Evolutionary conservation across 2,797 vertebrate genomes (phyloP), one percentile per base, ranked within the genome.

Genomic region (Alca torda): DNA sequence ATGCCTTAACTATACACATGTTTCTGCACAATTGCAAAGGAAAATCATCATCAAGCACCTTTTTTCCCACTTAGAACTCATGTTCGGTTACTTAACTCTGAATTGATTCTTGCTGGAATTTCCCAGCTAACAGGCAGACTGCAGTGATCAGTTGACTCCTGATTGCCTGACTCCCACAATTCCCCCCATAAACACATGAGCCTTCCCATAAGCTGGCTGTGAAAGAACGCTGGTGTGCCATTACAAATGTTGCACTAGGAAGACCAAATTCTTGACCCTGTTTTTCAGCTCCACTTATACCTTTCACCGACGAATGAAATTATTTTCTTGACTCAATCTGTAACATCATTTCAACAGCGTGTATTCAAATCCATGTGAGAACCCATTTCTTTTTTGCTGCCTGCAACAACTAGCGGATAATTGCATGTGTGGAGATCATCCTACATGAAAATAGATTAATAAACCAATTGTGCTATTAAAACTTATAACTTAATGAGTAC

Each of bases 381-480:
- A 78, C 1, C 5, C 33, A 13, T 12, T 80, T 80, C 5, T n/a
- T 82, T 73, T 87, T 70, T 64, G 33, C 17, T 77, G 51, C 68
- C 43, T 70, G 33, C 51, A 77, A 77, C 25, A 8, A 48, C 30
- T 39, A 83, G 60, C 16, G 75, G 30, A 26, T 90, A 89, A 90
- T 87, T 87, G 21, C 21, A 72, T 60, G 28, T 56, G 60, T 81
- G 60, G 41, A 59, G 64, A 93, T 78, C 50, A 75, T 63, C 43
- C 50, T 82, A 41, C 39, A 63, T 45, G 30, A 85, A 92, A 93
- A 93, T 39, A 91, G 54, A 82, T 90, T 84, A 86, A 90, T 65
- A 86, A 96, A 82, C 51, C 26, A 76, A 80, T 84, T 70, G 48
- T 59, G 50, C 76, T 92, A 89, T 84, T 95, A 84, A 81, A 87